phyloP scores from a whole-genome alignment of 2,113 vertebrate genomes.

The Geothlypis trichas region DNA sequence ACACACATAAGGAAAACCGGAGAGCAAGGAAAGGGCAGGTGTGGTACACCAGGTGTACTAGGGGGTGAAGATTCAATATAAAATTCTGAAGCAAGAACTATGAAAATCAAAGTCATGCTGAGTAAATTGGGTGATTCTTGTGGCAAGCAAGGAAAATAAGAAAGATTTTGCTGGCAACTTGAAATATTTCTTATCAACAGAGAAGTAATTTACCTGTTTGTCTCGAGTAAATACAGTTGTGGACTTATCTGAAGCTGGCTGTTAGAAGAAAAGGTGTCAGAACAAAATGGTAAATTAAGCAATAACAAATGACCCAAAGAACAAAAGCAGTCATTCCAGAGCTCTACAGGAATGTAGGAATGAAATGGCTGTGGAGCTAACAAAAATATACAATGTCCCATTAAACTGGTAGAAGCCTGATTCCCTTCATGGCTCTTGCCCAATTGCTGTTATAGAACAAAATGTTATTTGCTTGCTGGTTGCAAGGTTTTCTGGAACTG shows the following conservation, averaged over 20 bases:
- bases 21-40: background rate
- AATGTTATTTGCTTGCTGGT: background rate
- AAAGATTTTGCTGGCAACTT: background rate
- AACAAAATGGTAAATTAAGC: slow-evolving; percentile 36
- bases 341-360: background rate
- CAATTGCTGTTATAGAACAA: background rate
- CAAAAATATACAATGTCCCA: slow-evolving; percentile 26
- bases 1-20: background rate
- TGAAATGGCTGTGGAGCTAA: background rate
- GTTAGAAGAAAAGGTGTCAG: slow-evolving; percentile 28
- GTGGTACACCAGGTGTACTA: background rate
- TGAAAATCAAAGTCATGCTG: background rate
- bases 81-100: background rate
- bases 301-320: slow-evolving; percentile 16
- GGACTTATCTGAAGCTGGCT: background rate
- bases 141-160: background rate
- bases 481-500: background rate
- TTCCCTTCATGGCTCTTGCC: background rate
- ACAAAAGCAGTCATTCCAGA: slow-evolving; percentile 23
- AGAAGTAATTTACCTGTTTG: background rate
- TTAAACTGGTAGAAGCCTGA: background rate
- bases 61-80: accelerated
- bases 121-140: background rate
- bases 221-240: background rate
- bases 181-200: background rate